phyloP scores from a whole-genome alignment of 2,113 vertebrate species.

The Conger conger region DNA sequence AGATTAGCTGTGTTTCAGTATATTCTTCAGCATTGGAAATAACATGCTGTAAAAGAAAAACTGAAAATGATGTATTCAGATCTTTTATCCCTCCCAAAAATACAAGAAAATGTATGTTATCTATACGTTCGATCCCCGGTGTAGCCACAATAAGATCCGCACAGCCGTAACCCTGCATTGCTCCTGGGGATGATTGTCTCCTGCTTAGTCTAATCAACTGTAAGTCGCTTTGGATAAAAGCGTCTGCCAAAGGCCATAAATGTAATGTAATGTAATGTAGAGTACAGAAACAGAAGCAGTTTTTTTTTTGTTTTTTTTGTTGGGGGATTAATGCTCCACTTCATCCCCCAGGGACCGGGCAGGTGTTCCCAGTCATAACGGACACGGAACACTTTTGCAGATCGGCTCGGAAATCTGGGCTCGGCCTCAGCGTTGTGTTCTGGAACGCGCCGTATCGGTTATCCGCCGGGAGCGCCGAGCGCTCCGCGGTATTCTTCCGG shows the following conservation, averaged over 20 bases:
- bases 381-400: neutral
- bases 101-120: too few relatives aligned
- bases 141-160: too few relatives aligned
- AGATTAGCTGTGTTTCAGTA: neutral
- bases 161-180: too few relatives aligned
- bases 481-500: neutral
- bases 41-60: neutral
- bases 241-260: too few relatives aligned
- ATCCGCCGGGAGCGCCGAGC: neutral
- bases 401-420: neutral
- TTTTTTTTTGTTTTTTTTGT: neutral
- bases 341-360: neutral
- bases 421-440: neutral
- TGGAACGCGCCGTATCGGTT: neutral
- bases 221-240: too few relatives aligned
- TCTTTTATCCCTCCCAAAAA: too few relatives aligned
- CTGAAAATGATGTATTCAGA: too few relatives aligned
- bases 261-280: too few relatives aligned
- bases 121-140: too few relatives aligned
- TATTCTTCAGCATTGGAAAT: neutral
- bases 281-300: too few relatives aligned
- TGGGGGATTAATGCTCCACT: neutral
- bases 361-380: slow-evolving; percentile 4
- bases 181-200: too few relatives aligned
- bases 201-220: too few relatives aligned